Evolutionary conservation across 1,140 invertebrate species (phyloP), one percentile per base, ranked within the genome.

Genomic region (Drosophila aff.): DNA sequence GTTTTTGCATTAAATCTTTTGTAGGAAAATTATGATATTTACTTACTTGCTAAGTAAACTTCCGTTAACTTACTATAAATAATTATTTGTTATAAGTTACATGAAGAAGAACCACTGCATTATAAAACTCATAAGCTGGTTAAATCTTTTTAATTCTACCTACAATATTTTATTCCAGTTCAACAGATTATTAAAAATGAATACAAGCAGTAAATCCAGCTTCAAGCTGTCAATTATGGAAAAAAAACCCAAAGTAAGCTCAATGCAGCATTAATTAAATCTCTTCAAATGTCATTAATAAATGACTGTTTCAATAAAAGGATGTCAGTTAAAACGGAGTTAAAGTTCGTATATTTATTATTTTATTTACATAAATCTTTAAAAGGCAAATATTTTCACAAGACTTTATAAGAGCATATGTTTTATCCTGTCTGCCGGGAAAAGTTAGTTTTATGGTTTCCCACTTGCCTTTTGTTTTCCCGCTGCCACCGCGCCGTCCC

Each of bases 401-500:
- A 10, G 21, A 16, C 33, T 38, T 0, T 23, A 16, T 3, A 33
- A 23, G 18, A 55, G 53, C 53, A 55, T 38, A 23, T 55, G 18
- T 23, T 55, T 38, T 38, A 55, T 16, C 4, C 15, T 55, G 18
- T 23, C 21, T 11, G 2, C 33, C 4, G 8, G 4, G 10, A 38
- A 23, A 55, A 23, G 18, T 38, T 55, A 55, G 21, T 40, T 55
- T 38, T 21, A 38, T 38, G 52, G 40, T 40, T 55, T 55, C 18
- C 53, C 52, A 36, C 13, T 53, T 3, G 18, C 18, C 33, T 23
- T 55, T 38, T 55, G 52, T 55, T 38, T 52, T 55, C 52, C n/a
- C 26, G 10, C 10, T 26, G 28, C 11, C n/a, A 4, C 6, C 2
- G 5, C 47, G 16, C 23, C 8, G 6, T 50, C 62, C 67, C 65